Conservation (phyloP, 2,113 vertebrate species). For the Furnarius figulus region DNA sequence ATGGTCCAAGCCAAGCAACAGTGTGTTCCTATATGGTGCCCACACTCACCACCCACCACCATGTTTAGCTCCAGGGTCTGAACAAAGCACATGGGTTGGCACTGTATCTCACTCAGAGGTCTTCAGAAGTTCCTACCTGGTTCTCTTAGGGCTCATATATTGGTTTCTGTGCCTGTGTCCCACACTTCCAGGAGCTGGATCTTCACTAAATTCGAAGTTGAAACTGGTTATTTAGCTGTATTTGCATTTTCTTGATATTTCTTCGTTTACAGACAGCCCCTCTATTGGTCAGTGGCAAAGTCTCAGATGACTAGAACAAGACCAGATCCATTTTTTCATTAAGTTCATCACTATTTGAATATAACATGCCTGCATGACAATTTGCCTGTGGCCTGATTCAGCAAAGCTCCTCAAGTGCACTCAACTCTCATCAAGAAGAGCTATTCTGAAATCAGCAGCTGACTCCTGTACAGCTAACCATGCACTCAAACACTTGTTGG, state of each 20-base stretch:
- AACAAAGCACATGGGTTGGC: not conserved
- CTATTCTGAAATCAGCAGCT: slow-evolving; percentile 9
- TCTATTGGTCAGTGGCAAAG: not conserved
- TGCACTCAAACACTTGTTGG: not conserved
- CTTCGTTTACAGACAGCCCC: not conserved
- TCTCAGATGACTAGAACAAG: not conserved
- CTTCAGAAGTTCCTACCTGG: not conserved
- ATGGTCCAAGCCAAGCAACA: not conserved
- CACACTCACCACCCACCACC: rapidly evolving
- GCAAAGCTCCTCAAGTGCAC: not conserved
- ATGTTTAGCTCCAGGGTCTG: not conserved
- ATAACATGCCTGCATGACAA: not conserved
- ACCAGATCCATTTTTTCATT: not conserved
- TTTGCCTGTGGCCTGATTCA: not conserved
- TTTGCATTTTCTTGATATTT: not conserved
- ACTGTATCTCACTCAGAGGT: not conserved
- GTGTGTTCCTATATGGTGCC: not conserved
- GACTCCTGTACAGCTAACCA: not conserved
- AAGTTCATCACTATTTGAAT: not conserved
- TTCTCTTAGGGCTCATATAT: not conserved
- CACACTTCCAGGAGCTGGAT: rapidly evolving
- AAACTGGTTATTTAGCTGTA: not conserved
- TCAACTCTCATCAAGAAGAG: not conserved
- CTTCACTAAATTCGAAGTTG: not conserved
- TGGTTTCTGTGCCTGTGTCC: not conserved